Percentiles rank a stretch among this genome's conserved stretches.
Evolutionary conservation across 2,113 vertebrate species (phyloP).

Genomic region (Paradisaea rubra): DNA sequence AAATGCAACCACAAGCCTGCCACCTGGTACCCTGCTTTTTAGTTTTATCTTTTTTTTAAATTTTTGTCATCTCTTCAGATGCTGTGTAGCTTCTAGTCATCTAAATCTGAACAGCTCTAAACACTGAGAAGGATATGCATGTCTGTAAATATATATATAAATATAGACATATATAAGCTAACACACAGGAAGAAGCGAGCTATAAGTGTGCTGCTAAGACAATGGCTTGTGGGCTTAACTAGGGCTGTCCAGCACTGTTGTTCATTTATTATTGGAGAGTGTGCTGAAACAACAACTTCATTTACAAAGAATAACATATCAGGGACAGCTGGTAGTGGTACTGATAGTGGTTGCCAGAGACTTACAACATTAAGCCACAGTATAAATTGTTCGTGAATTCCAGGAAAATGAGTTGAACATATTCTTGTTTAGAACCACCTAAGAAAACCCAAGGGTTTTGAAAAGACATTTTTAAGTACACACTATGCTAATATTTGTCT

Average conservation of each 20-base stretch:
- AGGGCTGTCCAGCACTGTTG: not conserved
- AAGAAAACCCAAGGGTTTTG: not conserved
- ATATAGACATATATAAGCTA: not conserved
- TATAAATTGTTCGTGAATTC: not conserved
- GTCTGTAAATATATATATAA: not conserved
- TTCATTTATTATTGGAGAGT: not conserved
- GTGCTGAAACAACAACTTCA: not conserved
- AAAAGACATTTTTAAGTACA: not conserved
- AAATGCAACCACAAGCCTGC: not conserved
- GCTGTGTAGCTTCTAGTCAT: not conserved
- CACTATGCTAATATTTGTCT: not conserved
- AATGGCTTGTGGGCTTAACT: not conserved
- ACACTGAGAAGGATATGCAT: not conserved
- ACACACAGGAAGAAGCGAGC: not conserved
- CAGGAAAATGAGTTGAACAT: not conserved
- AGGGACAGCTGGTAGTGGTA: not conserved
- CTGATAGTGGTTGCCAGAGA: not conserved
- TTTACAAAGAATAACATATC: not conserved
- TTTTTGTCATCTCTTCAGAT: not conserved
- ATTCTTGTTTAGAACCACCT: not conserved
- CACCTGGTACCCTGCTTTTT: not conserved
- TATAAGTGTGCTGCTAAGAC: not conserved
- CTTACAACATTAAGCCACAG: not conserved
- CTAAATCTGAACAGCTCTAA: not conserved
- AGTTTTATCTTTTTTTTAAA: not conserved